Conservation (phyloP, 2,888 invertebrate genomes). For the Apodemia hepburni region DNA sequence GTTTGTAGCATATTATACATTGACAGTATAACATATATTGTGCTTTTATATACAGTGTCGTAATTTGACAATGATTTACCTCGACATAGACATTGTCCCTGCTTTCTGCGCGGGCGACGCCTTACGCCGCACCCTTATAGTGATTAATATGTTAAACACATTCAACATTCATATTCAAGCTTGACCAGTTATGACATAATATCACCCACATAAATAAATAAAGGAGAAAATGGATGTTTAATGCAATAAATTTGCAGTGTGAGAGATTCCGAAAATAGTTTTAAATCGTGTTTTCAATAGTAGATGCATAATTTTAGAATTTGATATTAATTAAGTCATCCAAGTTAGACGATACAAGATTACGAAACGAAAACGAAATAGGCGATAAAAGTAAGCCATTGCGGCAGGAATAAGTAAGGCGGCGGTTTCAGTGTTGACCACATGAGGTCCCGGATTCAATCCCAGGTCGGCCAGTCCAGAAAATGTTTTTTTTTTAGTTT, state of each 20-base stretch:
- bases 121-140: conserved; percentile 86
- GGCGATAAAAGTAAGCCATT: too few relatives aligned
- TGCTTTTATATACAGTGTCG: conserved; percentile 22
- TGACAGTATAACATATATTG: conserved; percentile 18
- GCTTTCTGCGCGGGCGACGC: conserved; percentile 83
- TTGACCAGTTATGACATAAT: conserved; percentile 13
- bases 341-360: too few relatives aligned
- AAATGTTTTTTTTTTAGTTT: too few relatives aligned
- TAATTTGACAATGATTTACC: conserved; percentile 59
- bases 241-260: background rate
- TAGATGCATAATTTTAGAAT: too few relatives aligned
- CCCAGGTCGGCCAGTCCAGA: too few relatives aligned
- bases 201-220: conserved; percentile 1
- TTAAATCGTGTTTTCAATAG: background rate
- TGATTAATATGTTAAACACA: conserved; percentile 44
- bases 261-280: background rate
- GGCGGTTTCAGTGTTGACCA: too few relatives aligned
- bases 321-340: too few relatives aligned
- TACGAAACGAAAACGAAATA: too few relatives aligned
- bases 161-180: background rate
- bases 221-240: background rate
- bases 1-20: background rate
- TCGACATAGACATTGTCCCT: conserved; percentile 82
- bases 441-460: too few relatives aligned
- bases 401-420: too few relatives aligned